Conservation (phyloP, 1,140 invertebrate genomes). For the Trinorchestia longiramus region DNA sequence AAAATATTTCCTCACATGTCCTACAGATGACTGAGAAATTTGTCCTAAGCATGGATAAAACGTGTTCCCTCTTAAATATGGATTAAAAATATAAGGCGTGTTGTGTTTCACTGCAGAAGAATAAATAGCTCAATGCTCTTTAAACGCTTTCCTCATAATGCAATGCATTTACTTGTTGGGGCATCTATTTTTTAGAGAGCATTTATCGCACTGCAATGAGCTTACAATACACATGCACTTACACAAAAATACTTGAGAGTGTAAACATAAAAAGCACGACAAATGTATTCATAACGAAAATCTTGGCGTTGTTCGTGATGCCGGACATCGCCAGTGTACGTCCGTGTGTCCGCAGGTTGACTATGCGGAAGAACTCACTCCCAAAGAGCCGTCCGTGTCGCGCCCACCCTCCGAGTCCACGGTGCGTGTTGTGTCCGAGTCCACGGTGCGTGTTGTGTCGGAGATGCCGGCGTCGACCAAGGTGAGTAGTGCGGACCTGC, state of each 20-base stretch:
- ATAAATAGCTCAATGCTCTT: too few species aligned
- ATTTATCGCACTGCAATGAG: too few species aligned
- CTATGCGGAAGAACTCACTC: not conserved
- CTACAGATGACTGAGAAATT: too few species aligned
- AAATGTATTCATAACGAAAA: not conserved
- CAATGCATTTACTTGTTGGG: too few species aligned
- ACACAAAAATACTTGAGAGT: not conserved
- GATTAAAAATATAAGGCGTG: too few species aligned
- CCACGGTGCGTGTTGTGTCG: constrained; percentile 10
- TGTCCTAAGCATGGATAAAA: too few species aligned
- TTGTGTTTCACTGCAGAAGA: too few species aligned
- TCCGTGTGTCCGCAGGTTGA: not conserved
- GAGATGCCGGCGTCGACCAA: not conserved
- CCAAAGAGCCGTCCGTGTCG: not conserved
- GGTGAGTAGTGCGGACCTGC: not conserved
- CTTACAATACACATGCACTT: too few species aligned
- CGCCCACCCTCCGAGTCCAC: not conserved
- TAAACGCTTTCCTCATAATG: too few species aligned
- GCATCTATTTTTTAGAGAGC: too few species aligned
- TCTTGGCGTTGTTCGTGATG: not conserved
- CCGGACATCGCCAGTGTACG: not conserved
- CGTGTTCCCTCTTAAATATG: too few species aligned
- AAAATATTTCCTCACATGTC: too few species aligned
- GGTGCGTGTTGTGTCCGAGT: constrained; percentile 25
- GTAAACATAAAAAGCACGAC: not conserved